Evolutionary conservation across 2,888 invertebrate species (phyloP), one percentile per base, ranked within the genome.

Genomic region (Taphrorychus bicolor): DNA sequence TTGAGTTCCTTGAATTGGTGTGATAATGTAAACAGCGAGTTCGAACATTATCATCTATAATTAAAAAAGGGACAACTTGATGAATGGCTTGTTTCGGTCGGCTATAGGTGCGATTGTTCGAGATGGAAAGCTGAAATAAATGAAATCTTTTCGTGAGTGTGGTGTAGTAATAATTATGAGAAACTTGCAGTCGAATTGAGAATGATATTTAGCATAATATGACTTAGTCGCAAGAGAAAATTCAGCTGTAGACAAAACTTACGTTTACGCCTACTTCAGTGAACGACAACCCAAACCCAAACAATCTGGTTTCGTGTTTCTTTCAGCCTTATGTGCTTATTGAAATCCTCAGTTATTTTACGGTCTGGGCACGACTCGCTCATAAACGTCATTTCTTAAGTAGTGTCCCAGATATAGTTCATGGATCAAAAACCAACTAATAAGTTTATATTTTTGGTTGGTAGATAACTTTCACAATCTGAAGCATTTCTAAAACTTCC

Each of bases 21-120:
- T 74, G 74, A 65, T 74, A 75, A 76, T 75, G 58, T 70, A 75
- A 70, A 64, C 75, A 66, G 64, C 66, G 69, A 68, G 49, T 66
- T 68, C 58, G 32, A 52, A 58, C 66, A 72, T 73, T 73, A 71
- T 71, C 73, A 74, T 73, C 69, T 70, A 73, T 74, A 72, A 59
- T 51, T 61, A 41, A 52, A 69, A 69, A 59, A 65, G 53, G 66
- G 51, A 56, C 59, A 40, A 62, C 45, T 72, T 73, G 74, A 74
- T 73, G 73, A 73, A 75, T 74, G 73, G 67, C 66, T 69, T 64
- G 53, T 65, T 69, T 65, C 61, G 32, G 61, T 51, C 58, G 52
- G 62, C 62, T 58, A n/a, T n/a, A 67, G 58, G 59, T 62, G 67
- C 62, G 53, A 67, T n/a, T 22, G 41, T 22, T 23, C 24, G 22